Evolutionary conservation across 2,113 vertebrate genomes (phyloP), one percentile per base, ranked within the genome.

Genomic region (Holacanthus passer): DNA sequence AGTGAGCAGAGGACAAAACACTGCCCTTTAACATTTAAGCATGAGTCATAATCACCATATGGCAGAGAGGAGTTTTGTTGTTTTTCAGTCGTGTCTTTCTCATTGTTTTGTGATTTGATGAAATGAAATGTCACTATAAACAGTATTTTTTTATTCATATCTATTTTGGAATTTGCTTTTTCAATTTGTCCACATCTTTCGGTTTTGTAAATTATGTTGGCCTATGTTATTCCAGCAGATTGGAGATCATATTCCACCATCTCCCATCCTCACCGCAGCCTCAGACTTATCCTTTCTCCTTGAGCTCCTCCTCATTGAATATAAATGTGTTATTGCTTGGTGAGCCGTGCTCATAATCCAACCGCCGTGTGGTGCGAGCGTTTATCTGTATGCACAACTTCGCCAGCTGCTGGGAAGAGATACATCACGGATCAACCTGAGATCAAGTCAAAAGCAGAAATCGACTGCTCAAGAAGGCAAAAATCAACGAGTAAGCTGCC

Each of bases 11-110:
- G 0, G 50, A 82, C 62, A 78, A 70, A 65, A 52, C n/a, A 1
- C 22, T 79, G 52, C 56, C 76, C 58, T 64, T 73, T 73, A 77
- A 74, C 53, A 65, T 75, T 72, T 19, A 59, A 62, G 19, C n/a
- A 20, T 29, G 41, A 66, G 31, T 59, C 32, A 41, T 53, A 53
- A 43, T 58, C 4, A 16, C 24, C 3, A 41, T 64, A 59, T 50
- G 29, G 27, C 31, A 10, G 37, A 52, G 16, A 35, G 31, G 56
- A 22, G 58, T 45, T 17, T 16, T 62, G 20, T 39, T 59, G 17
- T n/a, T 48, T 70, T 45, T 35, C 39, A n/a, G 37, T 59, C 10
- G 20, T 1, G 22, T 55, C 9, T 19, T 13, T 43, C 10, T 53
- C 20, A 31, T n/a, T n/a, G 27, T n/a, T 50, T 35, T 19, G 9